Base-by-base conservation (phyloP, 2,797 vertebrate genomes). In the Danio albolineatus region DNA sequence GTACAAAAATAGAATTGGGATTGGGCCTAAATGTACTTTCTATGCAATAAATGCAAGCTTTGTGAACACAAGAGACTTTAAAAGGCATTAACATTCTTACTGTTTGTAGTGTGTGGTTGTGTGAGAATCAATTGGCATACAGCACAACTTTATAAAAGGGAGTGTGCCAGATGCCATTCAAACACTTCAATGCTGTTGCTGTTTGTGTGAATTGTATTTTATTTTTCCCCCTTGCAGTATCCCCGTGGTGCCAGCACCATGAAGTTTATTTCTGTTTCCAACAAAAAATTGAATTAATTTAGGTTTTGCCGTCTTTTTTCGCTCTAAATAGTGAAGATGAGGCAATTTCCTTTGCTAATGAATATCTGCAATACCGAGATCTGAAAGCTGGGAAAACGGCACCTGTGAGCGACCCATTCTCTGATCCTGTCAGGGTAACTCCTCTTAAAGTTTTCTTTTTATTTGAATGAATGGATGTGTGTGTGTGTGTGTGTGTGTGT, bases 381-480 rank as follows among this genome's bases (percentile, higher is more conserved):
- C 82, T 84, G 10, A 87, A 87, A 44, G 76, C 51, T 17, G 87
- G 94, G 8, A 93, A 89, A 73, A 78, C 78, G 0, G 6, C 85
- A 7, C 73, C 90, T 0, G 65, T 83, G 36, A 85, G 88, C 4
- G 13, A 83, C 0, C 8, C 89, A n/a, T 84, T 92, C 16, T 69
- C 86, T 9, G 90, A 91, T 28, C 82, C 93, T 71, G 84, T 96
- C 53, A 94, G 95, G 94, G 96, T 97, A 92, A 88, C 51, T 16
- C 8, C 19, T 17, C 17, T 36, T 39, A 17, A 7, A 54, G 46
- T 16, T 46, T 10, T 38, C 13, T 12, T 17, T 17, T 28, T 38
- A 10, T 43, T 10, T 17, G 5, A 4, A n/a, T 4, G 7, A 39
- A 39, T 2, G 14, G 19, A 21, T 8, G 38, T 16, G 28, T 10